Evolutionary conservation across 2,888 invertebrate genomes (phyloP).

Genomic region (Drosophila melanosoma): DNA sequence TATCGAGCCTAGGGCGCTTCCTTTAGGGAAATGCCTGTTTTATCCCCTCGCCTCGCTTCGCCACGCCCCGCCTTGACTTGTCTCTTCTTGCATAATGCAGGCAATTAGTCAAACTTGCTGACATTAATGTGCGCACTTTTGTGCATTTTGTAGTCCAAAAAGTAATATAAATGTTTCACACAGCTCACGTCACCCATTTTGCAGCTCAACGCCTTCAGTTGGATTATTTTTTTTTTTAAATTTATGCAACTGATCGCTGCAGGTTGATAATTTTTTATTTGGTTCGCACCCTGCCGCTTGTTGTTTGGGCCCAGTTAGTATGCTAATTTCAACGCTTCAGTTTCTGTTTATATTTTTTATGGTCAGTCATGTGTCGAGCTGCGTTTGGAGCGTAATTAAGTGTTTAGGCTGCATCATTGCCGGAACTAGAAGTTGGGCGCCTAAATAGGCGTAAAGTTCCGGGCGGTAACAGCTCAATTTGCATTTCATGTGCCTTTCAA

Average conservation of each 20-base stretch:
- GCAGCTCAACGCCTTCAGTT: conserved; percentile 73
- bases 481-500: conserved; percentile 69
- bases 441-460: conserved; percentile 68
- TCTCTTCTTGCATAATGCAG: conserved; percentile 44
- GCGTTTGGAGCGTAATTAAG: conserved; percentile 65
- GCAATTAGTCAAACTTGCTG: conserved; percentile 79
- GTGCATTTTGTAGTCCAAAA: conserved; percentile 64
- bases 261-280: conserved; percentile 65
- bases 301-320: conserved; percentile 67
- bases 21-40: conserved; percentile 40
- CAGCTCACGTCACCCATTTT: conserved; percentile 57
- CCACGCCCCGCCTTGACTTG: not conserved
- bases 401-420: conserved; percentile 68
- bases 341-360: conserved; percentile 38
- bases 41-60: not conserved
- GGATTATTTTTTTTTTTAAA: conserved; percentile 38
- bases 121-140: conserved; percentile 76
- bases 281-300: conserved; percentile 51
- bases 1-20: conserved; percentile 65
- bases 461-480: conserved; percentile 72
- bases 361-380: conserved; percentile 60
- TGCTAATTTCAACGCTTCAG: conserved; percentile 66
- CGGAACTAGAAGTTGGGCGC: conserved; percentile 43
- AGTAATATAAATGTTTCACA: conserved; percentile 22
- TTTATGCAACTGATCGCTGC: conserved; percentile 69